Base-by-base conservation (phyloP, 2,888 invertebrate species). In the Epinotia brunnichana region DNA sequence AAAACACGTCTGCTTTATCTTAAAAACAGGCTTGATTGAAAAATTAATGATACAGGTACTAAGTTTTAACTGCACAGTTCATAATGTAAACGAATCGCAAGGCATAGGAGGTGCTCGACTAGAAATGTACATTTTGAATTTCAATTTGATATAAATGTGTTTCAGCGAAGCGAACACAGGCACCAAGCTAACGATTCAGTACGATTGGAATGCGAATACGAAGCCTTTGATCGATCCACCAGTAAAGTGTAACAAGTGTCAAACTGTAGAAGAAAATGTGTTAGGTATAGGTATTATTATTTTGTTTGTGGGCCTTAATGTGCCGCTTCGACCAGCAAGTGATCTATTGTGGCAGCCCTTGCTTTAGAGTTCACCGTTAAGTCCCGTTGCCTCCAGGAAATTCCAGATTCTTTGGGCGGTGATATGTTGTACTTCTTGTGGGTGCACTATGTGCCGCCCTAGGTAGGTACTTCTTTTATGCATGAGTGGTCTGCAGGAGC, bases 1-100 rank as follows among this genome's bases (percentile, higher is more conserved):
- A 54, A 66, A 54, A 56, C 61, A 56, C 24, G 41, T 54, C 39
- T 66, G 66, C 63, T 53, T 35, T 63, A 39, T 56, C 41, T 56
- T 41, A 21, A 53, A 63, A 17, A 19, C 10, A 17, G 44, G 48
- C 7, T 48, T n/a, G 7, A 48, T n/a, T 48, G 48, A 48, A 48
- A 48, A 48, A 7, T n/a, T 48, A 48, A 48, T 48, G 48, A 15
- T 15, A n/a, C n/a, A 48, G 35, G 35, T 48, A 48, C 48, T 48
- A 48, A 48, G 48, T 7, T 44, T 13, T 15, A 15, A 3, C 4
- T 44, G 15, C 44, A 44, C 4, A n/a, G n/a, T 48, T 15, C 48
- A 7, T 48, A 7, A 4, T 15, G 13, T 44, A 7, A n/a, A 48
- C 13, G n/a, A 48, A 15, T 7, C n/a, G 9, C 35, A 35, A 35